Evolutionary conservation across 2,113 vertebrate species (phyloP).

Genomic region (Caranx melampygus): DNA sequence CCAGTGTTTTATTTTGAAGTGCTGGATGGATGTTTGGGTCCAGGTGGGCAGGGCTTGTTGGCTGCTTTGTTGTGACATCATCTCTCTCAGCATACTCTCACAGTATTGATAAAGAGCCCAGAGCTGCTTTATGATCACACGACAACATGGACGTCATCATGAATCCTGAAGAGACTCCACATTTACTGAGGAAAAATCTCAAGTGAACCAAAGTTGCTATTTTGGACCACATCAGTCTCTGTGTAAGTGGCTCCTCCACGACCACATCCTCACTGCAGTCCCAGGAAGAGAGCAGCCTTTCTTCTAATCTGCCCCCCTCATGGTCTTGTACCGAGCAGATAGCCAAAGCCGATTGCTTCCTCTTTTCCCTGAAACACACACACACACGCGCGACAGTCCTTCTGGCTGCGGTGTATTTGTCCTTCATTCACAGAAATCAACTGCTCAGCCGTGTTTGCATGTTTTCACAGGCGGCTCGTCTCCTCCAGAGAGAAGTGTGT

Average conservation of each 20-base stretch:
- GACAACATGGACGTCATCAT: neutral
- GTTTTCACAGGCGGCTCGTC: neutral
- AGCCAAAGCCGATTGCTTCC: conserved; percentile 44
- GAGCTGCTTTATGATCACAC: too few relatives aligned
- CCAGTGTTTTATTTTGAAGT: too few relatives aligned
- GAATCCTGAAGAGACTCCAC: too few relatives aligned
- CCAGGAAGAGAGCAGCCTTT: conserved; percentile 45
- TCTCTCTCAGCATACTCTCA: too few relatives aligned
- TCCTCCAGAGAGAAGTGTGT: neutral
- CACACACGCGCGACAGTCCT: conserved; percentile 18
- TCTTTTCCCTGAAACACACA: conserved; percentile 43
- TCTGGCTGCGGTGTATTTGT: conserved; percentile 13
- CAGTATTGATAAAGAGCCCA: too few relatives aligned
- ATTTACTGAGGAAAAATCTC: neutral
- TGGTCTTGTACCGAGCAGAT: conserved; percentile 30
- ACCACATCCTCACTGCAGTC: conserved; percentile 21
- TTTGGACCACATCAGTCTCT: neutral
- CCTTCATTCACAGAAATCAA: conserved; percentile 8
- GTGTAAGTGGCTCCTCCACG: conserved; percentile 1
- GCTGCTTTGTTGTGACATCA: too few relatives aligned
- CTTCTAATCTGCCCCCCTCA: conserved; percentile 31
- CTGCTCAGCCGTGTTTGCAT: neutral
- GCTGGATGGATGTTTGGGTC: too few relatives aligned
- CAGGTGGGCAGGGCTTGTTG: too few relatives aligned
- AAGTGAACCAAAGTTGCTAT: neutral